Conservation (phyloP, 2,113 vertebrate genomes). For the Zeus faber region DNA sequence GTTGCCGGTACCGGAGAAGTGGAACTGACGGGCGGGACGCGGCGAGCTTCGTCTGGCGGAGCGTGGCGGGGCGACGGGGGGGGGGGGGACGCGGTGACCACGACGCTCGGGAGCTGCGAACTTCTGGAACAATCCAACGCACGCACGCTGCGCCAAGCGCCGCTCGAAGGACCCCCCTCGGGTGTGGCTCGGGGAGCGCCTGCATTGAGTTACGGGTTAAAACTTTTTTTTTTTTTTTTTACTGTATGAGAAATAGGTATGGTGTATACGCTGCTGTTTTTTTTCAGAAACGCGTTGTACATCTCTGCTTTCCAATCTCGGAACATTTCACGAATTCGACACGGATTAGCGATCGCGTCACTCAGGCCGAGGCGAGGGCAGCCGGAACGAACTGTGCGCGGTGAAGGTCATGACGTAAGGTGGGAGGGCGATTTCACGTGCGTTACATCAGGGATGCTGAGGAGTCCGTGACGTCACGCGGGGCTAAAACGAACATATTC, state of each 20-base stretch:
- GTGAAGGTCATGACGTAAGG: conserved; percentile 72
- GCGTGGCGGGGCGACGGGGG: too few species aligned
- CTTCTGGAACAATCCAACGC: conserved; percentile 74
- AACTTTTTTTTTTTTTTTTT: background rate
- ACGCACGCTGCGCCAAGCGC: conserved; percentile 61
- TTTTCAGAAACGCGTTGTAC: too few species aligned
- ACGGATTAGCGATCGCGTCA: background rate
- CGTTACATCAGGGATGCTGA: conserved; percentile 53
- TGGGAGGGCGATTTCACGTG: conserved; percentile 29
- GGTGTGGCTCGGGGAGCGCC: conserved; percentile 18
- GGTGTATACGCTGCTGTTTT: too few species aligned
- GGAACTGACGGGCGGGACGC: rapidly evolving
- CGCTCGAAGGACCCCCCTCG: conserved; percentile 36
- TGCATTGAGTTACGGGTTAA: background rate
- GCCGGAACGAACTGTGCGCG: conserved; percentile 27
- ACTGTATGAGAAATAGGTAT: too few species aligned
- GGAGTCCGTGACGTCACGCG: too few species aligned
- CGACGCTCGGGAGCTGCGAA: conserved; percentile 4
- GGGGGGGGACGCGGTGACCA: too few species aligned
- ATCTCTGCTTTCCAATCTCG: background rate
- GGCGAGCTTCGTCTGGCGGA: background rate
- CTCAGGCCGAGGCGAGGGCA: conserved; percentile 17
- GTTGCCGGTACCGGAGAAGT: background rate
- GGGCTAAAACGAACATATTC: too few species aligned
- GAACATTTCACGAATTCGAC: background rate